phyloP scores from a whole-genome alignment of 2,113 vertebrate species.

The Aptenodytes forsteri region DNA sequence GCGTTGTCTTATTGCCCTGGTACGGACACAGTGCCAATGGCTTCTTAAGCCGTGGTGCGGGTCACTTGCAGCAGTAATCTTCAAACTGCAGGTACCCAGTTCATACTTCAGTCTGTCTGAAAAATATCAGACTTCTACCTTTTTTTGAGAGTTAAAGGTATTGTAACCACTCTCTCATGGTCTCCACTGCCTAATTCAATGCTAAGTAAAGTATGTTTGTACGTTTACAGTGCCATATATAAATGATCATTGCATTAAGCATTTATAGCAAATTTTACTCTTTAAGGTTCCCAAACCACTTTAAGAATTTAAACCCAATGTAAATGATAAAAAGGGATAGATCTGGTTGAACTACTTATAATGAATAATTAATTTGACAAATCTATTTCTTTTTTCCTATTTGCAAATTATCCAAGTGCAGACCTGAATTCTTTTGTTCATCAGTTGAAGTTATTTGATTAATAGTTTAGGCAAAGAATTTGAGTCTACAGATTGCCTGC shows the following conservation, averaged over 20 bases:
- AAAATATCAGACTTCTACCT: neutral
- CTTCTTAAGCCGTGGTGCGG: neutral
- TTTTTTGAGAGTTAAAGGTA: neutral
- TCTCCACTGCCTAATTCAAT: neutral
- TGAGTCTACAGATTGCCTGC: neutral
- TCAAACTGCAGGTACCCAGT: neutral
- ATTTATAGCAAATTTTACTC: constrained; percentile 45
- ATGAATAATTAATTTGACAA: constrained; percentile 67
- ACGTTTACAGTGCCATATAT: constrained; percentile 14
- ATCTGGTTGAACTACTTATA: constrained; percentile 24
- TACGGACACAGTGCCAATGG: neutral
- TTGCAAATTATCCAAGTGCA: constrained; percentile 48
- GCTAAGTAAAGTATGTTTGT: neutral
- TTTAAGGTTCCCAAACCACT: constrained; percentile 51
- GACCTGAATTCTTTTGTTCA: constrained; percentile 45
- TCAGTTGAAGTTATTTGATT: constrained; percentile 4
- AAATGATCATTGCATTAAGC: constrained; percentile 50
- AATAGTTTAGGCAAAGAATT: constrained; percentile 20
- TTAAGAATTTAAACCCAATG: constrained; percentile 62
- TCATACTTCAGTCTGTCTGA: neutral
- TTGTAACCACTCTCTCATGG: neutral
- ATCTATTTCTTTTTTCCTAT: constrained; percentile 59
- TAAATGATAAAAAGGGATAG: constrained; percentile 53
- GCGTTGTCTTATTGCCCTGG: neutral
- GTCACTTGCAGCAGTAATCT: neutral